Percentiles rank a stretch among this genome's conserved stretches.
These are phyloP conservation scores for Apolygus lucorum DNA, from an alignment of 1,140 invertebrate genomes.

Conservation along the genomic window DNA sequence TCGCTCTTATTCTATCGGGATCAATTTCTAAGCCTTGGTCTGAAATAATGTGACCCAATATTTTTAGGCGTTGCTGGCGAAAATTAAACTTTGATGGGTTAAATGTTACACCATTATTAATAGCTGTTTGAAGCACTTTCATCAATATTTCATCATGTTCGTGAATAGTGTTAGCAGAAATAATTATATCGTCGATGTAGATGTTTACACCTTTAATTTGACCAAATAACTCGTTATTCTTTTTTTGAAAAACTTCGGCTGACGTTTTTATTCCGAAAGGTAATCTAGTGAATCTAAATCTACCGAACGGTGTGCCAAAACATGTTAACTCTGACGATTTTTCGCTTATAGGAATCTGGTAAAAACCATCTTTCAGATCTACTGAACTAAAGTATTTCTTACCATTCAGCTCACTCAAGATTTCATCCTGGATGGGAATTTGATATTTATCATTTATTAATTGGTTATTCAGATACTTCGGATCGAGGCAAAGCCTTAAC, in stretches of 20 bases:
- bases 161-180: conserved; percentile 30
- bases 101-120: neutral
- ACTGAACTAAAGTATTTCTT: conserved; percentile 26
- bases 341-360: conserved; percentile 19
- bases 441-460: neutral
- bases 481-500: conserved; percentile 12
- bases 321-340: neutral
- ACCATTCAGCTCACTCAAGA: conserved; percentile 22
- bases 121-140: conserved; percentile 31
- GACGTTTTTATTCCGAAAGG: neutral
- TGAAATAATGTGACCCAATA: conserved; percentile 37
- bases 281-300: neutral
- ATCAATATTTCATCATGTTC: conserved; percentile 34
- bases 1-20: conserved; percentile 37
- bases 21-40: conserved; percentile 38
- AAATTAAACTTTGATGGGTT: conserved; percentile 38
- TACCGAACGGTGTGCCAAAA: conserved; percentile 4
- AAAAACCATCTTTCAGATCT: conserved; percentile 31
- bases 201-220: neutral
- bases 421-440: conserved; percentile 24
- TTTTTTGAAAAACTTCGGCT: neutral
- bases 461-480: conserved; percentile 33
- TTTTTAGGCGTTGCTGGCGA: conserved; percentile 39
- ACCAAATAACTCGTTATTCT: conserved; percentile 18
- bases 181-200: conserved; percentile 36